Evolutionary conservation across 2,888 invertebrate species (phyloP).

Genomic region (Melinaea menophilus): DNA sequence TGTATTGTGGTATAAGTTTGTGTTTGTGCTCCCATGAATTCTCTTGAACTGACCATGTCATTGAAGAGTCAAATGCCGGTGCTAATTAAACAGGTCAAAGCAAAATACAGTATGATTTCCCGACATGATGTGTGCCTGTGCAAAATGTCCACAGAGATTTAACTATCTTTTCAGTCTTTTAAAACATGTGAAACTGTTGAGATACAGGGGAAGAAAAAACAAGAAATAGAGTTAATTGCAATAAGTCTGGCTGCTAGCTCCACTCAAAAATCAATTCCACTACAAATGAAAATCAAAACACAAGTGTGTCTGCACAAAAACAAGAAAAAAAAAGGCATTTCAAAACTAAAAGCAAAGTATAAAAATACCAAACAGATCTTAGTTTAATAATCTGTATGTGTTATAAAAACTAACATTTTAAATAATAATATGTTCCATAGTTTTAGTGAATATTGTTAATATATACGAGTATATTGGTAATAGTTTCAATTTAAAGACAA

Average conservation of each 20-base stretch:
- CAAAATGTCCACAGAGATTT: constrained; percentile 62
- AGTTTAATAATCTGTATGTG: not conserved
- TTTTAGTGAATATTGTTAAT: no score
- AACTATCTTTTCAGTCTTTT: constrained; percentile 57
- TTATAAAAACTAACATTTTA: no score
- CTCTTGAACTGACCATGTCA: no score
- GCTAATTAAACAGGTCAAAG: constrained; percentile 2
- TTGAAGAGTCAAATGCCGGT: no score
- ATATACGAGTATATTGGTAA: no score
- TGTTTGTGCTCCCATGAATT: no score
- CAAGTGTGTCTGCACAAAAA: no score
- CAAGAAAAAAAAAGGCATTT: constrained; percentile 35
- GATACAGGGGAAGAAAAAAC: constrained; percentile 42
- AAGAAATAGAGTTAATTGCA: constrained; percentile 11
- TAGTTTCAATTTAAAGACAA: constrained; percentile 27
- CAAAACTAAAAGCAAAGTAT: constrained; percentile 43
- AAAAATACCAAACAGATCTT: constrained; percentile 50
- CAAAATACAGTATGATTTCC: constrained; percentile 17
- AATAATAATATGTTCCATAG: no score
- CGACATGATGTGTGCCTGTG: constrained; percentile 65
- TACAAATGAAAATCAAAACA: no score
- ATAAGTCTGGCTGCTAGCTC: no score
- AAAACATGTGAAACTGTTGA: constrained; percentile 64
- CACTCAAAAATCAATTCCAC: no score
- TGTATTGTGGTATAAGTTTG: no score